Percentiles rank a stretch among this genome's conserved stretches.
These are phyloP conservation scores for Diachrysia chrysitis DNA, from an alignment of 2,888 invertebrate genomes.

Conservation along the genomic window DNA sequence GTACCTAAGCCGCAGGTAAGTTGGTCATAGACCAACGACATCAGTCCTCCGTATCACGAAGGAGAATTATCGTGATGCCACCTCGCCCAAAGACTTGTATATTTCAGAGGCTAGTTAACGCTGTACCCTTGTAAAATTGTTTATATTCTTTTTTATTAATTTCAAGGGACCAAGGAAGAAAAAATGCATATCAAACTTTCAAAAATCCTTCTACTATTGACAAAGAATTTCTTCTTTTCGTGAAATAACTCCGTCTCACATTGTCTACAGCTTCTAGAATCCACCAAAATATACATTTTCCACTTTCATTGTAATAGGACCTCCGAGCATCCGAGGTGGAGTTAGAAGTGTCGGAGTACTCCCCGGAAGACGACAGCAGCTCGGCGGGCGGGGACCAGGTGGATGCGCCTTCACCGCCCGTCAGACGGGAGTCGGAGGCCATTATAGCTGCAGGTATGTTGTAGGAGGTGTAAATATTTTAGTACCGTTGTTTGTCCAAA, in stretches of 20 bases:
- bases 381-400: conserved; percentile 86
- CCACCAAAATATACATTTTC: not conserved
- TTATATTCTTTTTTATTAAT: too few species aligned
- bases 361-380: conserved; percentile 89
- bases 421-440: conserved; percentile 73
- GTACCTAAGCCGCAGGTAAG: conserved; percentile 77
- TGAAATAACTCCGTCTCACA: too few species aligned
- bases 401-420: conserved; percentile 70
- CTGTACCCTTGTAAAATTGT: too few species aligned
- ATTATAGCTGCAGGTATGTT: conserved; percentile 74
- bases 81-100: too few species aligned
- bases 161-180: too few species aligned
- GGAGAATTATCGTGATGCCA: not conserved
- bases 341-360: conserved; percentile 85
- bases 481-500: too few species aligned
- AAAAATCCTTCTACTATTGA: too few species aligned
- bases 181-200: too few species aligned
- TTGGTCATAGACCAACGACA: too few species aligned
- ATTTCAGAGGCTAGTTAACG: too few species aligned
- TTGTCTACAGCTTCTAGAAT: not conserved
- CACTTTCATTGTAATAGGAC: conserved; percentile 69
- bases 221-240: too few species aligned
- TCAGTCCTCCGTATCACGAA: not conserved
- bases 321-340: conserved; percentile 80
- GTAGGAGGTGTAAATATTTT: not conserved